A percentile compares a stretch with the other conserved stretches of the same genome.
Conservation (phyloP, 2,888 invertebrate species). For the Clepsis dumicolana region DNA sequence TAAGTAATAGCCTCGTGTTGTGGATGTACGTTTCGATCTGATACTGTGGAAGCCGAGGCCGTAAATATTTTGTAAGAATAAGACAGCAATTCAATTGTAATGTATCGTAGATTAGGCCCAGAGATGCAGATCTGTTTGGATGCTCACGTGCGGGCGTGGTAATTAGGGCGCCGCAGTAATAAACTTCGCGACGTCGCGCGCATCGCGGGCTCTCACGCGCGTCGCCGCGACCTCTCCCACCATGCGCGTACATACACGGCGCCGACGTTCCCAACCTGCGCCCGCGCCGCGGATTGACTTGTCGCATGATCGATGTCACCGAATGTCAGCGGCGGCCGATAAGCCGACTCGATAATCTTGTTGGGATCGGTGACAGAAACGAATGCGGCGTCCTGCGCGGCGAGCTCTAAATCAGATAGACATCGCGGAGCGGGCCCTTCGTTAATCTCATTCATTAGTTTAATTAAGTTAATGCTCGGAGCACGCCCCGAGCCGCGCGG, state of each 20-base stretch:
- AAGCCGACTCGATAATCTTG: constrained; percentile 37
- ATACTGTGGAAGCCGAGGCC: neutral
- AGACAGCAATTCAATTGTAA: constrained; percentile 21
- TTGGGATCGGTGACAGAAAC: constrained; percentile 49
- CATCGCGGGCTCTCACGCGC: constrained; percentile 46
- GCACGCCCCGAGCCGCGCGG: constrained; percentile 50
- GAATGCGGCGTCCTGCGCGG: constrained; percentile 49
- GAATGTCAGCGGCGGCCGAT: constrained; percentile 37
- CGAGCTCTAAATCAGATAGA: constrained; percentile 51
- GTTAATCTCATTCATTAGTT: constrained; percentile 66
- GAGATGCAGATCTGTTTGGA: constrained; percentile 25
- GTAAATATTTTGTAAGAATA: constrained; percentile 12
- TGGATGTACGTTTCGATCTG: neutral
- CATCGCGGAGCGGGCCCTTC: constrained; percentile 47
- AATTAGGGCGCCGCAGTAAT: constrained; percentile 44
- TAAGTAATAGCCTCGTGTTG: neutral
- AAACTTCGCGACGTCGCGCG: constrained; percentile 39
- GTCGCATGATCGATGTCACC: constrained; percentile 44
- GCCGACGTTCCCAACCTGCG: constrained; percentile 20
- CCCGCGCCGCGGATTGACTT: constrained; percentile 33
- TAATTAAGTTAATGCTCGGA: constrained; percentile 64
- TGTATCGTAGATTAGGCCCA: constrained; percentile 16
- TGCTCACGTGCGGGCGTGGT: constrained; percentile 17
- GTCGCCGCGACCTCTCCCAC: constrained; percentile 27
- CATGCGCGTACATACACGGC: neutral